Percentiles rank a stretch among this genome's conserved stretches.
phyloP scores from a whole-genome alignment of 2,888 invertebrate genomes.

The Amiota communis region DNA sequence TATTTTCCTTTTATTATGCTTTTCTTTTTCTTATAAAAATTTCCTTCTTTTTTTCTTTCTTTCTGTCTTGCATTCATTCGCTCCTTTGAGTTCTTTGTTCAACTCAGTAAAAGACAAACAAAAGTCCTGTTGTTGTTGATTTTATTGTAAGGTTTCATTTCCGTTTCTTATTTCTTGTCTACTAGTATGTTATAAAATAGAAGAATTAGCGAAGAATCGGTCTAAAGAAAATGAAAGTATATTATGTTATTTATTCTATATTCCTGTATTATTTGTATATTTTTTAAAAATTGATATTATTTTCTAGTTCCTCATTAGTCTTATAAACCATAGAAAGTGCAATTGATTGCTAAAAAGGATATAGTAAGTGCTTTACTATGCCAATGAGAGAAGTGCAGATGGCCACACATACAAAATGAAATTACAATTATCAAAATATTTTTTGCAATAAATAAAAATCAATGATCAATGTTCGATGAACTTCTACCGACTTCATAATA shows the following conservation, averaged over 20 bases:
- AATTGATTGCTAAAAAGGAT: too few species aligned
- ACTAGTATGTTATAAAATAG: background rate
- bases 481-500: too few species aligned
- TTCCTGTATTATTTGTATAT: conserved; percentile 10
- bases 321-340: too few species aligned
- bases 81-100: conserved; percentile 20
- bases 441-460: too few species aligned
- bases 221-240: conserved; percentile 11
- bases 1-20: background rate
- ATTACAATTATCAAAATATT: too few species aligned
- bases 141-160: background rate
- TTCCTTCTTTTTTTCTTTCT: background rate
- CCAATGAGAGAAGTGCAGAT: too few species aligned
- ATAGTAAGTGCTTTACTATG: too few species aligned
- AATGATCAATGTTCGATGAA: too few species aligned
- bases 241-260: background rate
- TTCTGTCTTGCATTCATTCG: background rate
- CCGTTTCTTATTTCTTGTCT: background rate
- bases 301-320: background rate
- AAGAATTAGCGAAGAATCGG: conserved; percentile 15
- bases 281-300: background rate
- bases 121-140: conserved; percentile 12
- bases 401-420: too few species aligned
- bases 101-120: conserved; percentile 5
- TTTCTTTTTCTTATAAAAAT: conserved; percentile 23